Evolutionary conservation across 2,113 vertebrate species (phyloP), one percentile per base, ranked within the genome.

Genomic region (Aspiorhynchus laticeps): DNA sequence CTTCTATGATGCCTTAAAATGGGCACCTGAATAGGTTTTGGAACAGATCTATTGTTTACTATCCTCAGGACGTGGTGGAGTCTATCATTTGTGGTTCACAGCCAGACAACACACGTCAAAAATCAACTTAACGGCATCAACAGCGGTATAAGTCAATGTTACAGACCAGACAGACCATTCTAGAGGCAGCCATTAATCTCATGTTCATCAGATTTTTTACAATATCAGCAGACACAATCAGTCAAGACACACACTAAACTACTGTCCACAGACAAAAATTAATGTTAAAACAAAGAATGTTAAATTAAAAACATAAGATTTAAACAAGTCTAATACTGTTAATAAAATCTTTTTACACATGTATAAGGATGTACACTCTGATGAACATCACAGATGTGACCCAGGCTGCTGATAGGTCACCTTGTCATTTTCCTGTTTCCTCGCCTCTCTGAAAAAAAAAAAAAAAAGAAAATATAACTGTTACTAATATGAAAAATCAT

Each of bases 371-470:
- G 51, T 41, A 61, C 12, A 63, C 46, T 56, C 48, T 26, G 41
- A 19, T 17, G 59, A 28, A 5, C 7, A 71, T 86, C 81, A 89
- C 51, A 75, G 75, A 8, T 56, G 43, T 24, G 48, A 86, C 85
- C 56, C 67, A 2, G 56, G 73, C 36, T 87, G 83, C 24, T 87
- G 84, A 84, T 80, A 90, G 77, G 24, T 80, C 80, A 80, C 84
- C 75, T 31, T 90, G 88, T 84, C 82, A 1, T 89, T 86, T 21
- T 19, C 31, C 51, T 84, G 83, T 7, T 17, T 33, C 28, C 77
- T 84, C 48, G 31, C 83, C 48, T 85, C 59, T 7, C 92, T 93
- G 90, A 67, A 93, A 91, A 91, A 7, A 88, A 28, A 7, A 88
- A 28, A 90, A 80, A 85, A 1, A 79, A 0, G 1, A 83, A 87